Evolutionary conservation across 2,797 vertebrate species (phyloP).

Genomic region (Cirrhinus molitorella): DNA sequence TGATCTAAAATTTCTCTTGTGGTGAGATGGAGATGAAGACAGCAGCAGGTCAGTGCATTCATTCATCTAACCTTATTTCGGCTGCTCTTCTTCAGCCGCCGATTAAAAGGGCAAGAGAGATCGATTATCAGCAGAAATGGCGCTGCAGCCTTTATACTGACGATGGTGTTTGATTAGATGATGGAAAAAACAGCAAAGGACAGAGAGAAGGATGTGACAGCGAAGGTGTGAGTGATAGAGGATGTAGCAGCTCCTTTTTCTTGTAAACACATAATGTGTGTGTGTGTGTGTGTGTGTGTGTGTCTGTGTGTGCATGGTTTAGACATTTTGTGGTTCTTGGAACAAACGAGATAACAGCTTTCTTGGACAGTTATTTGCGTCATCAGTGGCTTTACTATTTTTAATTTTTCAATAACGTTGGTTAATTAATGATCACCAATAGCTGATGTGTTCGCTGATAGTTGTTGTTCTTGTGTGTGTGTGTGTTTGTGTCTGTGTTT

Average conservation of each 20-base stretch:
- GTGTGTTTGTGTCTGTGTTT: background rate
- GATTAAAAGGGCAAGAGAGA: too few relatives aligned
- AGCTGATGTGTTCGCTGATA: too few relatives aligned
- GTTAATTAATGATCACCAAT: too few relatives aligned
- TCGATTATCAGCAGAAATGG: background rate
- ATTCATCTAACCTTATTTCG: background rate
- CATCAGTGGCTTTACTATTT: too few relatives aligned
- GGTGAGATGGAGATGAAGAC: background rate
- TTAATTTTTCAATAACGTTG: too few relatives aligned
- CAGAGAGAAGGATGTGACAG: conserved; percentile 17
- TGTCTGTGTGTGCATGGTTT: too few relatives aligned
- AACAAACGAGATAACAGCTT: too few relatives aligned
- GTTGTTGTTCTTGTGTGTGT: background rate
- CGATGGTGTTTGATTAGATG: conserved; percentile 3
- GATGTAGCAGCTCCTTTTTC: conserved; percentile 3
- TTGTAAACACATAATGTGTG: background rate
- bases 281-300: background rate
- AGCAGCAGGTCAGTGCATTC: background rate
- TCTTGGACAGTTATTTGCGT: too few relatives aligned
- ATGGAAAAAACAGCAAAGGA: conserved; percentile 11
- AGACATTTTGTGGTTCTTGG: too few relatives aligned
- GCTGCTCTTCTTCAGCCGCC: background rate
- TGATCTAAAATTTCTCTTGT: background rate
- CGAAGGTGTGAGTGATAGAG: background rate
- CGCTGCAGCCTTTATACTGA: background rate